phyloP scores from a whole-genome alignment of 2,797 vertebrate species.

The Enteromius thamalakanensis region DNA sequence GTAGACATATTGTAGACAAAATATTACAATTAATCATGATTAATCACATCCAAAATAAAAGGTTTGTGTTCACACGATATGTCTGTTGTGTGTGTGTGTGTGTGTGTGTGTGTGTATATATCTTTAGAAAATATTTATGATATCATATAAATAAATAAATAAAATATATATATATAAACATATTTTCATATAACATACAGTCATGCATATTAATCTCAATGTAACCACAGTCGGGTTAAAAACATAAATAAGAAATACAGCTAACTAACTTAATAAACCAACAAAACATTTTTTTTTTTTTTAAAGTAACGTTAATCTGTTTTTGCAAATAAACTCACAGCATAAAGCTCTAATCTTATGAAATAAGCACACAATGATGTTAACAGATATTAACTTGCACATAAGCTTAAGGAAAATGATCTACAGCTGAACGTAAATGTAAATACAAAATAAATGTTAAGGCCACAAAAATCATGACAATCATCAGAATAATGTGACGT shows the following conservation, averaged over 20 bases:
- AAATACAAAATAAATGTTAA: background rate
- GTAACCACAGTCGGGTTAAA: too few species aligned
- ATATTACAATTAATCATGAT: background rate
- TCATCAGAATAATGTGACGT: background rate
- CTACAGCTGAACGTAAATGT: background rate
- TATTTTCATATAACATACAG: too few species aligned
- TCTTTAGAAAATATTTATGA: too few species aligned
- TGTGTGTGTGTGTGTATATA: too few species aligned
- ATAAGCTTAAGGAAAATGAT: background rate
- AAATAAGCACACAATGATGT: background rate
- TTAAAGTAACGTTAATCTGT: background rate
- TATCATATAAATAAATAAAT: too few species aligned
- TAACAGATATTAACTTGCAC: background rate
- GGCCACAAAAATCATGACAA: background rate
- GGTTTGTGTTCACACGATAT: too few species aligned
- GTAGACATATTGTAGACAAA: background rate
- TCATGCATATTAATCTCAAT: too few species aligned
- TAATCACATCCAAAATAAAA: too few species aligned
- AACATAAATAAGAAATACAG: too few species aligned
- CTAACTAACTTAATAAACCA: background rate
- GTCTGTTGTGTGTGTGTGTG: too few species aligned
- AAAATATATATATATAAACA: too few species aligned
- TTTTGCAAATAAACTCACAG: background rate
- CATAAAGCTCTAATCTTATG: background rate
- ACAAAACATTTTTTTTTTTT: too few species aligned